Conservation (phyloP, 2,113 vertebrate genomes). For the Oryzias celebensis region DNA sequence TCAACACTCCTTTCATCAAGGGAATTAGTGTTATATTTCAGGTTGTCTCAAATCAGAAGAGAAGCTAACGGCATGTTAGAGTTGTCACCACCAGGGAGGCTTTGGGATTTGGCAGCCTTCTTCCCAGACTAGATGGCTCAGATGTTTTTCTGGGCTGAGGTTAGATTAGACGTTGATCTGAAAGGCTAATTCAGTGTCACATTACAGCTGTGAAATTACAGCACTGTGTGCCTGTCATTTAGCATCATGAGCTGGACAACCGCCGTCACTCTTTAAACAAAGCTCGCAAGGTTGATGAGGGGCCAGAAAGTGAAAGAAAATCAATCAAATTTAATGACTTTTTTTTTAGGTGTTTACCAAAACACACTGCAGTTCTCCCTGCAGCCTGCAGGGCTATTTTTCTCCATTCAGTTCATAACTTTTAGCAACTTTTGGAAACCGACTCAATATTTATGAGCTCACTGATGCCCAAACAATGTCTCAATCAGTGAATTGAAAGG, state of each 20-base stretch:
- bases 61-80: slow-evolving; percentile 73
- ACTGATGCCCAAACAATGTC: slow-evolving; percentile 17
- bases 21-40: slow-evolving; percentile 75
- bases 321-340: slow-evolving; percentile 29
- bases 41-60: slow-evolving; percentile 73
- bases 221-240: slow-evolving; percentile 44
- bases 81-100: slow-evolving; percentile 48
- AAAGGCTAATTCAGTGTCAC: slow-evolving; percentile 74
- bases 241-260: slow-evolving; percentile 48
- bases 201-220: slow-evolving; percentile 73
- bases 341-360: slow-evolving; percentile 13
- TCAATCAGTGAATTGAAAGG: slow-evolving; percentile 22
- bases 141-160: slow-evolving; percentile 65
- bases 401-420: slow-evolving; percentile 1
- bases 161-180: slow-evolving; percentile 74
- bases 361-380: slow-evolving; percentile 11
- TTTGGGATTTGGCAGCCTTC: slow-evolving; percentile 61
- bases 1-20: slow-evolving; percentile 68
- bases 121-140: slow-evolving; percentile 50
- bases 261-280: slow-evolving; percentile 42
- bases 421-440: not conserved
- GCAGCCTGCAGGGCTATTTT: not conserved
- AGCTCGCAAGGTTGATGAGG: slow-evolving; percentile 6
- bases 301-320: not conserved
- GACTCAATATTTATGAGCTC: not conserved